phyloP scores from a whole-genome alignment of 2,113 vertebrate genomes.

The Malurus elegans region DNA sequence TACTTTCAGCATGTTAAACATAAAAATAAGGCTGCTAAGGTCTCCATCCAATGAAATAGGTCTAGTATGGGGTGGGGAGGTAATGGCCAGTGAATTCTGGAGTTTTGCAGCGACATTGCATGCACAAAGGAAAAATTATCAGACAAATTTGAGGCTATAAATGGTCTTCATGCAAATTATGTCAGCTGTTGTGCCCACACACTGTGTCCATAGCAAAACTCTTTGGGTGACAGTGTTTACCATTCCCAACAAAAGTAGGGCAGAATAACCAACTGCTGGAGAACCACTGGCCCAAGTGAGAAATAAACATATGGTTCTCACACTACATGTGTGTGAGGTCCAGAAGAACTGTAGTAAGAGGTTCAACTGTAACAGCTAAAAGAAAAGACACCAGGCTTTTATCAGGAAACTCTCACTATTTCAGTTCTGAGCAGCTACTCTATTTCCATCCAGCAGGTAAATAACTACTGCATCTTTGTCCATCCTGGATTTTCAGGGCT shows the following conservation, averaged over 20 bases:
- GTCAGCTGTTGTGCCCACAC: not conserved
- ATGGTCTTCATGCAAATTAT: conserved; percentile 43
- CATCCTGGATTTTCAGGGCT: not conserved
- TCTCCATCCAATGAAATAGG: not conserved
- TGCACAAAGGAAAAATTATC: not conserved
- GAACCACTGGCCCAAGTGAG: not conserved
- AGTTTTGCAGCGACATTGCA: not conserved
- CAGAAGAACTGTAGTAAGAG: not conserved
- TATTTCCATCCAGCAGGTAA: not conserved
- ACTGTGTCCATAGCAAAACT: not conserved
- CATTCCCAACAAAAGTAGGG: not conserved
- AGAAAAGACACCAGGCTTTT: not conserved
- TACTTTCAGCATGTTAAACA: not conserved
- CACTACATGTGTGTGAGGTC: not conserved
- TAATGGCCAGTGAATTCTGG: not conserved
- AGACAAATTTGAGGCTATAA: conserved; percentile 10
- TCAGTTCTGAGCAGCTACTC: not conserved
- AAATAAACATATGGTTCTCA: not conserved
- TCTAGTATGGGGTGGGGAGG: not conserved
- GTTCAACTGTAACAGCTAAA: not conserved
- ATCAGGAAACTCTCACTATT: not conserved
- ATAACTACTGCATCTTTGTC: not conserved
- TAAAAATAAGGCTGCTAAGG: not conserved
- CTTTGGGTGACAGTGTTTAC: not conserved
- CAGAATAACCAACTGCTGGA: not conserved